A percentile compares a stretch with the other conserved stretches of the same genome.
These are phyloP conservation scores for Callopanchax toddi DNA, from an alignment of 2,113 vertebrate species.

Conservation along the genomic window DNA sequence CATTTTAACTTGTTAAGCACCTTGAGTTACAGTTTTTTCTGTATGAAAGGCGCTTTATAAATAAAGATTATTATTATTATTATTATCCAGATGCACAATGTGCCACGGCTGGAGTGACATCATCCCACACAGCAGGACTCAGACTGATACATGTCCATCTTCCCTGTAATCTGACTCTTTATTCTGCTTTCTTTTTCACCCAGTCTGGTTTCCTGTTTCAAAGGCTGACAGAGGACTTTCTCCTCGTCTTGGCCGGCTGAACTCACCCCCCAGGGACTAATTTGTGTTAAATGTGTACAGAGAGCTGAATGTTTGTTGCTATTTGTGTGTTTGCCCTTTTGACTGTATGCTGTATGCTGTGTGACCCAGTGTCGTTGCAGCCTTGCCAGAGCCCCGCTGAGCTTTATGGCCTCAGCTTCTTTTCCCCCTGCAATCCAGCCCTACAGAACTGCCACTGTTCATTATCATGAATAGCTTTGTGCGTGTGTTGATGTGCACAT, in stretches of 20 bases:
- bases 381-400: conserved; percentile 35
- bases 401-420: conserved; percentile 25
- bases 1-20: too few relatives aligned
- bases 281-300: conserved; percentile 19
- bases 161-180: not conserved
- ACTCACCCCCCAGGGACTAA: conserved; percentile 16
- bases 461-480: conserved; percentile 35
- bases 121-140: conserved; percentile 36
- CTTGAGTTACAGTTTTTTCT: too few relatives aligned
- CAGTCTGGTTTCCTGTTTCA: conserved; percentile 23
- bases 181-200: not conserved
- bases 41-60: too few relatives aligned
- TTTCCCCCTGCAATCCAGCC: conserved; percentile 2
- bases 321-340: conserved; percentile 30
- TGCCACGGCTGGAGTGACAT: conserved; percentile 44
- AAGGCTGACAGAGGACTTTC: conserved; percentile 18
- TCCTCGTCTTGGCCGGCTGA: not conserved
- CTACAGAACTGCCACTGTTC: conserved; percentile 43
- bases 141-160: conserved; percentile 15
- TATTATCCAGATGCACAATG: not conserved
- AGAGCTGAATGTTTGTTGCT: conserved; percentile 9
- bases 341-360: conserved; percentile 33
- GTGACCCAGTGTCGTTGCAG: conserved; percentile 14
- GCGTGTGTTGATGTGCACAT: conserved; percentile 4
- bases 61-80: too few relatives aligned